Conservation (phyloP, 1,140 invertebrate genomes). For the Drosophila micromelanica region DNA sequence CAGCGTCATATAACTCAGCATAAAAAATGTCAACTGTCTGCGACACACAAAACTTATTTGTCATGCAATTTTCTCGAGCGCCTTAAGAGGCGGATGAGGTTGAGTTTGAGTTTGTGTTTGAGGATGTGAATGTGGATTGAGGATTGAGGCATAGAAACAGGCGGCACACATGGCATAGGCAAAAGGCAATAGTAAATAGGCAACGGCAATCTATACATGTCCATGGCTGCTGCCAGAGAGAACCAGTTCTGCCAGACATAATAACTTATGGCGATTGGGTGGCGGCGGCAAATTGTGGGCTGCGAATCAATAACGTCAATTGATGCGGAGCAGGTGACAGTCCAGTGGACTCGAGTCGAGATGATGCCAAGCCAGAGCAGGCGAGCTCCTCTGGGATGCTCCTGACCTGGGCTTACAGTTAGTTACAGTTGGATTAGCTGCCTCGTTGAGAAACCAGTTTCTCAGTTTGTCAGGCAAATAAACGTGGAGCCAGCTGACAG, state of each 20-base stretch:
- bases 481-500: constrained; percentile 21
- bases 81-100: constrained; percentile 60
- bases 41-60: constrained; percentile 82
- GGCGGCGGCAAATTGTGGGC: constrained; percentile 73
- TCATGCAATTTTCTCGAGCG: constrained; percentile 79
- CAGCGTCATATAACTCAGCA: constrained; percentile 72
- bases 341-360: constrained; percentile 11
- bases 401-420: constrained; percentile 46
- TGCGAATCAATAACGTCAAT: constrained; percentile 76
- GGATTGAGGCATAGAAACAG: constrained; percentile 8
- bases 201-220: constrained; percentile 70
- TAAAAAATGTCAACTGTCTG: constrained; percentile 82
- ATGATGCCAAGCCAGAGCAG: neutral
- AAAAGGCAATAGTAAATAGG: constrained; percentile 38
- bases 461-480: constrained; percentile 34
- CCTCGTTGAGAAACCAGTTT: constrained; percentile 19
- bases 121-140: neutral
- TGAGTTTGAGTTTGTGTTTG: constrained; percentile 11
- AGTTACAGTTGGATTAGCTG: constrained; percentile 45
- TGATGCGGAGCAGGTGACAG: constrained; percentile 71
- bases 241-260: constrained; percentile 72
- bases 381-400: constrained; percentile 16
- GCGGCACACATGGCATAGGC: constrained; percentile 48
- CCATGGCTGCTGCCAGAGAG: constrained; percentile 33
- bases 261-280: constrained; percentile 80